Conservation (phyloP, 2,797 vertebrate species). For the Poeciliopsis paucimaculata region DNA sequence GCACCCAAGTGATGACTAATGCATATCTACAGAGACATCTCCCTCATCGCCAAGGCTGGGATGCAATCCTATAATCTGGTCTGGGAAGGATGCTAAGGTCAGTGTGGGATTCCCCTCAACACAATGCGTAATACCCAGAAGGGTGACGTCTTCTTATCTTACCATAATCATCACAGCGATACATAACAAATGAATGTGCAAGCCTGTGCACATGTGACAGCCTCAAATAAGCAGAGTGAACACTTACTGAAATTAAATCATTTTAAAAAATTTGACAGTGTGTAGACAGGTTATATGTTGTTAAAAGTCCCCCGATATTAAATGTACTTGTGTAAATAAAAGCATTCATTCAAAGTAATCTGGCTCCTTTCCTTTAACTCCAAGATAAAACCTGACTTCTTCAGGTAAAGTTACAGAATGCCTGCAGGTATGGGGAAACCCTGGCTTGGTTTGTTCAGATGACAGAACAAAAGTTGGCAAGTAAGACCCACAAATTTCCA, state of each 20-base stretch:
- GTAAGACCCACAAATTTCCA: not conserved
- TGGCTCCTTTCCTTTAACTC: not conserved
- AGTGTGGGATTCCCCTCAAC: slow-evolving; percentile 55
- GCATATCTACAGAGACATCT: slow-evolving; percentile 49
- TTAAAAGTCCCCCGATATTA: not conserved
- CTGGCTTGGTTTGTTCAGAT: not conserved
- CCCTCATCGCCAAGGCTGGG: slow-evolving; percentile 42
- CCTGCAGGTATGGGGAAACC: not conserved
- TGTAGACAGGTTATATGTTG: not conserved
- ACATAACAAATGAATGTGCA: not conserved
- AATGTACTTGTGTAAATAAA: not conserved
- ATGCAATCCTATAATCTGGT: slow-evolving; percentile 65
- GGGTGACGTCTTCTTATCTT: slow-evolving; percentile 14
- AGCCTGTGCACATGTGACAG: not conserved
- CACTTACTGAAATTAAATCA: not conserved
- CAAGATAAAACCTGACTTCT: not conserved
- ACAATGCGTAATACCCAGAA: not conserved
- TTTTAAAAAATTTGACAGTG: not conserved
- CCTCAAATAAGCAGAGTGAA: not conserved
- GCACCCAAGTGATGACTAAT: slow-evolving; percentile 59
- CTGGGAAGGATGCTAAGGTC: slow-evolving; percentile 45
- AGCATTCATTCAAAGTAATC: not conserved
- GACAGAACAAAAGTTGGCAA: not conserved
- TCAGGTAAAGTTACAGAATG: not conserved
- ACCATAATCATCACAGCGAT: slow-evolving; percentile 22